A percentile compares a stretch with the other conserved stretches of the same genome.
phyloP scores from a whole-genome alignment of 2,888 invertebrate species.

The Pachydiplax longipennis region DNA sequence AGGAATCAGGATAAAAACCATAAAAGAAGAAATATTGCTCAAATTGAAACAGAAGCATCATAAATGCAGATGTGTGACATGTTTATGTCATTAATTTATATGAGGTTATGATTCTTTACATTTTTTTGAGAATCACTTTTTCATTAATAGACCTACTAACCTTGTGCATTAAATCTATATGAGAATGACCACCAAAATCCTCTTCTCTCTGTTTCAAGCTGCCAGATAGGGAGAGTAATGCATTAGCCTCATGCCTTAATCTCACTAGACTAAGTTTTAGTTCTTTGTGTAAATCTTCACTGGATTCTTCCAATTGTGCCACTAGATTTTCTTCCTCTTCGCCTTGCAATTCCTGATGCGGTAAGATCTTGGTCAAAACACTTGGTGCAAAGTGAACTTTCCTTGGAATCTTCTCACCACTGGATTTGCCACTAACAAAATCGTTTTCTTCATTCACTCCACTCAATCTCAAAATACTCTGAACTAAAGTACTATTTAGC shows the following conservation, averaged over 20 bases:
- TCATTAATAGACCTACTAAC: background rate
- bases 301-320: background rate
- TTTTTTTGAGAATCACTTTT: too few relatives aligned
- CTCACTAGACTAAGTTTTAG: slow-evolving; percentile 73
- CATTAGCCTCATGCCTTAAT: slow-evolving; percentile 73
- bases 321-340: background rate
- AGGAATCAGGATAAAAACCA: too few relatives aligned
- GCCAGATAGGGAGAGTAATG: slow-evolving; percentile 69
- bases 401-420: background rate
- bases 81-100: too few relatives aligned
- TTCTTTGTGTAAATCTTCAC: slow-evolving; percentile 62
- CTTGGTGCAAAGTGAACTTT: slow-evolving; percentile 77
- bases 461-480: slow-evolving; percentile 63
- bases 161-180: background rate
- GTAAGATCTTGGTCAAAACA: slow-evolving; percentile 57
- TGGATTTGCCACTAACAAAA: background rate
- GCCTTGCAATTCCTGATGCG: background rate
- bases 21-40: too few relatives aligned
- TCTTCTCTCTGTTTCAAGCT: background rate
- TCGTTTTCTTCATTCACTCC: slow-evolving; percentile 6
- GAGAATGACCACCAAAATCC: background rate
- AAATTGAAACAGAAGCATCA: too few relatives aligned
- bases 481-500: slow-evolving; percentile 76
- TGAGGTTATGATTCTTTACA: too few relatives aligned
- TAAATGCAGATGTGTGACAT: too few relatives aligned